Conservation (phyloP, 1,140 invertebrate genomes). For the Drosophila aff. region DNA sequence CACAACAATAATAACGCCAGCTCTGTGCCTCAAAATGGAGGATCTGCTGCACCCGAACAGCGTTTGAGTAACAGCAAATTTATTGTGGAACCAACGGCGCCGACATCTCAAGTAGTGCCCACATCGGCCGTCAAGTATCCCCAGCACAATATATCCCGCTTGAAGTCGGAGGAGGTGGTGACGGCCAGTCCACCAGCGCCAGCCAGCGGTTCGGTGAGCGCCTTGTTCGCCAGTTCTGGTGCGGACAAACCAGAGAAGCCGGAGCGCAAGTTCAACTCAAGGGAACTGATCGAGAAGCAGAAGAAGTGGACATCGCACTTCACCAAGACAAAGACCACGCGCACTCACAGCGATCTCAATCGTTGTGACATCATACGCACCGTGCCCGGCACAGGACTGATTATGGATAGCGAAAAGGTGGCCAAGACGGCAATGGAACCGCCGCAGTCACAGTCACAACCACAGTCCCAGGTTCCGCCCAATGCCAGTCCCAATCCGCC, state of each 20-base stretch:
- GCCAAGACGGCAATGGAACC: constrained; percentile 47
- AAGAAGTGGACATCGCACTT: constrained; percentile 96
- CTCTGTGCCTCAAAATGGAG: constrained; percentile 19
- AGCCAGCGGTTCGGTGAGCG: constrained; percentile 59
- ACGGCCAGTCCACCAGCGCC: constrained; percentile 11
- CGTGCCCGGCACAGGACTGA: constrained; percentile 77
- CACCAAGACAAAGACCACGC: constrained; percentile 89
- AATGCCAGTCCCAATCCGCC: constrained; percentile 60
- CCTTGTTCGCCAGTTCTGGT: constrained; percentile 55
- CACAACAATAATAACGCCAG: constrained; percentile 68
- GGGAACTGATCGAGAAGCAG: constrained; percentile 95
- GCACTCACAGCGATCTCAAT: constrained; percentile 89
- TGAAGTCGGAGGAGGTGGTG: constrained; percentile 85
- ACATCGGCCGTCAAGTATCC: constrained; percentile 50
- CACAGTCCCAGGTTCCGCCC: constrained; percentile 5
- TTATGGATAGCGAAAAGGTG: constrained; percentile 65
- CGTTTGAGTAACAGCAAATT: constrained; percentile 71
- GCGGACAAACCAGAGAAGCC: constrained; percentile 90
- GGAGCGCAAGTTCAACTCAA: constrained; percentile 92
- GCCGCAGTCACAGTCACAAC: not conserved
- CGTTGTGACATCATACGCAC: constrained; percentile 85
- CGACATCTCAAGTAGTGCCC: not conserved
- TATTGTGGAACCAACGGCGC: constrained; percentile 63
- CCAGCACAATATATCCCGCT: constrained; percentile 75
- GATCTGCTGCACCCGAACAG: constrained; percentile 35